Percentiles rank a stretch among this genome's conserved stretches.
phyloP scores from a whole-genome alignment of 2,113 vertebrate genomes.

The Malurus melanocephalus region DNA sequence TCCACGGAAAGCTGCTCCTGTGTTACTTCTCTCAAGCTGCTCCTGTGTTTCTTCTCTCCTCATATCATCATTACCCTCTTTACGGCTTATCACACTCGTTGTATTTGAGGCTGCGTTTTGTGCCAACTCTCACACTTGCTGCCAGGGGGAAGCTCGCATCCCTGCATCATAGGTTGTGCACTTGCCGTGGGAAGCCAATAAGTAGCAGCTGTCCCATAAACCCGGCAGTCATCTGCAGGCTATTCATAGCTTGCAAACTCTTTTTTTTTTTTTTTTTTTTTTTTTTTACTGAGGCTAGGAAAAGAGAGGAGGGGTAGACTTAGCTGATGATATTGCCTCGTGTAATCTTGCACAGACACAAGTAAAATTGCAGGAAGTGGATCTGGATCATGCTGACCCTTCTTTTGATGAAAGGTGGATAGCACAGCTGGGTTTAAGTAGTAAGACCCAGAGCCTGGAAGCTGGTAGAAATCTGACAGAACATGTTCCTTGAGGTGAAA shows the following conservation, averaged over 20 bases:
- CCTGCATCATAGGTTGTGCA: neutral
- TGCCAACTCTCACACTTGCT: constrained; percentile 5
- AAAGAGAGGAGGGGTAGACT: neutral
- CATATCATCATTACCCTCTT: neutral
- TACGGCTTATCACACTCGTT: neutral
- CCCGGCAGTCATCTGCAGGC: neutral
- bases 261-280: neutral
- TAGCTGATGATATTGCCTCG: neutral
- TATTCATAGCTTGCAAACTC: neutral
- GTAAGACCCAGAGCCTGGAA: neutral
- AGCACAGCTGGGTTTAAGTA: neutral
- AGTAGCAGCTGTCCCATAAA: constrained; percentile 18
- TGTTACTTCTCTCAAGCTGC: neutral
- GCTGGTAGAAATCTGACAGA: neutral
- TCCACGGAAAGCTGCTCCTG: neutral
- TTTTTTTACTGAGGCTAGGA: neutral
- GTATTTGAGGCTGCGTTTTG: neutral
- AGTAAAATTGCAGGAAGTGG: neutral
- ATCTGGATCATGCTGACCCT: neutral
- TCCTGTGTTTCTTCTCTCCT: neutral
- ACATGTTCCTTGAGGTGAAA: neutral
- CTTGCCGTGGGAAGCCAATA: neutral
- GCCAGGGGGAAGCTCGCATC: neutral
- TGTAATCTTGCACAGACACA: neutral
- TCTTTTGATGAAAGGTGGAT: neutral